Evolutionary conservation across 2,797 vertebrate species (phyloP).

Genomic region (Balearica regulorum): DNA sequence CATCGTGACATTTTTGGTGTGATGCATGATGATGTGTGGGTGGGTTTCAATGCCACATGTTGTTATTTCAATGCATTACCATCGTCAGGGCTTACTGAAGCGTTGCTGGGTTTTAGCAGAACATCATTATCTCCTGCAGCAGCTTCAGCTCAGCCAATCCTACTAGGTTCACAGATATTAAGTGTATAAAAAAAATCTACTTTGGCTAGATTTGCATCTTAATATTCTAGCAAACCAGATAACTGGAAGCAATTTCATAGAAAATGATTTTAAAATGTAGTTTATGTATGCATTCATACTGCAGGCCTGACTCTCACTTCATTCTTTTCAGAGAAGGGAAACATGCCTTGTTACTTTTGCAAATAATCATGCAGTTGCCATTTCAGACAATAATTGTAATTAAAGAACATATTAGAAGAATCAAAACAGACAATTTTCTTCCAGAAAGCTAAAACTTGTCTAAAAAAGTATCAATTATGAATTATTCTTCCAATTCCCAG

Average conservation of each 20-base stretch:
- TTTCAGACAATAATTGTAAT: constrained; percentile 1
- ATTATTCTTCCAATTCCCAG: not conserved
- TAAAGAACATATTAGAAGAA: not conserved
- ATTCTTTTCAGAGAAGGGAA: constrained; percentile 3
- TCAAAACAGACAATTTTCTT: not conserved
- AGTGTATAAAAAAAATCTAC: not conserved
- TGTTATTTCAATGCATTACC: constrained; percentile 43
- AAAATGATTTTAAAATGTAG: not conserved
- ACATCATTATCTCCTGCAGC: not conserved
- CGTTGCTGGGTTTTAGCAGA: constrained; percentile 11
- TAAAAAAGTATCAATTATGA: not conserved
- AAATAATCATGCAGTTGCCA: not conserved
- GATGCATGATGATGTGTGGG: constrained; percentile 14
- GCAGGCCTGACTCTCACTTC: not conserved
- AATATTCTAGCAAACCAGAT: not conserved
- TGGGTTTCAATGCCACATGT: constrained; percentile 27
- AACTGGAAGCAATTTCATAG: constrained; percentile 32
- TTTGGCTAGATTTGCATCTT: constrained; percentile 39
- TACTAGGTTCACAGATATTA: not conserved
- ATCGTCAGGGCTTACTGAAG: not conserved
- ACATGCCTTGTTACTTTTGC: not conserved
- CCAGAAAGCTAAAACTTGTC: not conserved
- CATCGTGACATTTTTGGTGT: constrained; percentile 22
- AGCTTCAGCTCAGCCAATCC: not conserved
- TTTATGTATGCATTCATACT: not conserved